Evolutionary conservation across 2,113 vertebrate genomes (phyloP).

Genomic region (Dipodomys merriami): DNA sequence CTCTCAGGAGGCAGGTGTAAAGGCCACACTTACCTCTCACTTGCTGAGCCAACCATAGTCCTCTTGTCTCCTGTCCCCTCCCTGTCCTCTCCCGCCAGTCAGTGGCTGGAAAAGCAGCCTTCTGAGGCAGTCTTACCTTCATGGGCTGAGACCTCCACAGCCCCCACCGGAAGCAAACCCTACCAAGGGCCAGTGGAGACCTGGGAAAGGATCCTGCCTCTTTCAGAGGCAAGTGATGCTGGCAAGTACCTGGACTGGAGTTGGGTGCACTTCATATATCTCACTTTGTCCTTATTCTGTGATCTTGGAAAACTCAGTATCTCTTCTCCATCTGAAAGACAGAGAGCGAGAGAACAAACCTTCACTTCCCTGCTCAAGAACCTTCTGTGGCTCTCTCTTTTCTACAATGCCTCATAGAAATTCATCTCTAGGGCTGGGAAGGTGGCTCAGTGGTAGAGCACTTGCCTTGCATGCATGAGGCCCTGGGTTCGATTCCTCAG

Average conservation of each 20-base stretch:
- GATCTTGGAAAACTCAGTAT: neutral
- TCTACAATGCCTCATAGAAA: neutral
- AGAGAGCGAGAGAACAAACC: too few species aligned
- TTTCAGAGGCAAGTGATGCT: neutral
- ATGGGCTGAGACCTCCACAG: neutral
- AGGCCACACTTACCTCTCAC: neutral
- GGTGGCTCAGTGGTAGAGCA: too few species aligned
- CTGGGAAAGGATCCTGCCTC: neutral
- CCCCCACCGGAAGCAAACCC: neutral
- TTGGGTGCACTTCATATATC: neutral
- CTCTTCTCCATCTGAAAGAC: neutral
- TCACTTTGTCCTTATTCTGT: neutral
- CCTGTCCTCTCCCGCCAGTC: neutral
- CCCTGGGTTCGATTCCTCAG: too few species aligned
- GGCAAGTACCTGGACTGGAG: neutral
- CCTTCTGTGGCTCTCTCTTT: neutral
- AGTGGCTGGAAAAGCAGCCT: neutral
- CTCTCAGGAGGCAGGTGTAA: neutral
- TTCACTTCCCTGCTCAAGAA: neutral
- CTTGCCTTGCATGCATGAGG: too few species aligned
- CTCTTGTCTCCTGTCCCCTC: neutral
- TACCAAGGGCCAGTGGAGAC: too few species aligned
- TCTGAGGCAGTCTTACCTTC: neutral
- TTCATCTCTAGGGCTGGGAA: too few species aligned
- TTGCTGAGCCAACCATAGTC: neutral